phyloP scores from a whole-genome alignment of 2,797 vertebrate species.

The Rhinatrema bivittatum region DNA sequence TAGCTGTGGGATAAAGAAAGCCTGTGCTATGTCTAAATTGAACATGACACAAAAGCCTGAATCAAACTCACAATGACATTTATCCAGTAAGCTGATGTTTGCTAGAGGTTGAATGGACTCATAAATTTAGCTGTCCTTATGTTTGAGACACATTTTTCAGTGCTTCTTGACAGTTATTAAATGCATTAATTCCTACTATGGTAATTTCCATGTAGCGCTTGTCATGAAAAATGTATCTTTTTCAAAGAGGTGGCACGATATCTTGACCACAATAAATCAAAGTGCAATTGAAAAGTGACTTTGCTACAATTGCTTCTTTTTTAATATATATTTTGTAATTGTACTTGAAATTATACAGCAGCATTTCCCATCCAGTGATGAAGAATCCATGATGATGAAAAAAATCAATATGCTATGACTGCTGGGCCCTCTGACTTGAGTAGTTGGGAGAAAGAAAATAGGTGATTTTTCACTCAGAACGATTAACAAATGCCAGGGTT shows the following conservation, averaged over 20 bases:
- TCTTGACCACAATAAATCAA: constrained; percentile 27
- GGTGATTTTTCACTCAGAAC: no score
- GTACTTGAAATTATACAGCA: no score
- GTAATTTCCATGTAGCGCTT: constrained; percentile 42
- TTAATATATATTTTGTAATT: no score
- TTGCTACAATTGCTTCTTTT: no score
- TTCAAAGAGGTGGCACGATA: constrained; percentile 19
- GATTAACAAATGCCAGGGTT: no score
- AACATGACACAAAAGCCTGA: constrained; percentile 30
- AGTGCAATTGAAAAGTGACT: no score
- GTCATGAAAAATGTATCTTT: constrained; percentile 44
- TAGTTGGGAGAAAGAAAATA: no score
- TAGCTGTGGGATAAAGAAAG: constrained; percentile 30
- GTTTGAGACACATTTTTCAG: constrained; percentile 25
- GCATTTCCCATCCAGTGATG: no score
- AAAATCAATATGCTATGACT: no score
- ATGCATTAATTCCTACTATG: constrained; percentile 41
- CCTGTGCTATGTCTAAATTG: constrained; percentile 22
- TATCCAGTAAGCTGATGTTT: constrained; percentile 33
- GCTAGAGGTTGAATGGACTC: constrained; percentile 24
- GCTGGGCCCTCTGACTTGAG: no score
- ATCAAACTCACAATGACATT: constrained; percentile 37
- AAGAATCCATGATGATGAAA: no score
- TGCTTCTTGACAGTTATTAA: constrained; percentile 40
- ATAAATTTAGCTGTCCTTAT: constrained; percentile 40